A percentile compares a stretch with the other conserved stretches of the same genome.
Conservation (phyloP, 1,140 invertebrate genomes). For the Probaryconus sp. region DNA sequence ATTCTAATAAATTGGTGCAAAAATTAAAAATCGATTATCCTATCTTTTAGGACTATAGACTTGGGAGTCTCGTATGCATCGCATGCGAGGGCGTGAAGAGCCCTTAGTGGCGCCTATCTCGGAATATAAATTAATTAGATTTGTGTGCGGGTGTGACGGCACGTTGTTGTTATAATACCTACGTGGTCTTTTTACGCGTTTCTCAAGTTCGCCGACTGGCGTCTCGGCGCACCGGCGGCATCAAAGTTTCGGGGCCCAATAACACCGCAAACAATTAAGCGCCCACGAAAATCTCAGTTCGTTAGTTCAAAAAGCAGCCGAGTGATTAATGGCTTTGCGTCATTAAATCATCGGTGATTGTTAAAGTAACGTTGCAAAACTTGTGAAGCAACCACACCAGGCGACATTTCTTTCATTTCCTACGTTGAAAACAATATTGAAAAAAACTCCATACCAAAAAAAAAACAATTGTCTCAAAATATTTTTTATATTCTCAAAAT, state of each 20-base stretch:
- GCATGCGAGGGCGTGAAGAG: slow-evolving; percentile 39
- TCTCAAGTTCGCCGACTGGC: slow-evolving; percentile 35
- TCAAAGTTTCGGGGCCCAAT: slow-evolving; percentile 41
- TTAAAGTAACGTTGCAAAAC: too few relatives aligned
- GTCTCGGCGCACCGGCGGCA: slow-evolving; percentile 39
- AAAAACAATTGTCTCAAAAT: too few relatives aligned
- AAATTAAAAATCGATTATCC: too few relatives aligned
- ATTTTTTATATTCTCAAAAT: too few relatives aligned
- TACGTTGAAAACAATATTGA: too few relatives aligned
- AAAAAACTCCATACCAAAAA: too few relatives aligned
- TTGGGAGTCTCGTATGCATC: slow-evolving; percentile 15
- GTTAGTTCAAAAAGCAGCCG: slow-evolving; percentile 36
- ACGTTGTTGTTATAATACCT: slow-evolving; percentile 62
- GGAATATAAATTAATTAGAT: slow-evolving; percentile 78
- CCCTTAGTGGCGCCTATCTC: slow-evolving; percentile 72
- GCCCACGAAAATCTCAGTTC: slow-evolving; percentile 21
- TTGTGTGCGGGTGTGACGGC: slow-evolving; percentile 76
- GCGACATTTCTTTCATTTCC: too few relatives aligned
- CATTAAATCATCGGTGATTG: slow-evolving; percentile 44
- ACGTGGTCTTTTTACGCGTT: slow-evolving; percentile 47
- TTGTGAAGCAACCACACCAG: too few relatives aligned
- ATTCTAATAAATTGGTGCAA: too few relatives aligned
- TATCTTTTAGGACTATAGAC: too few relatives aligned
- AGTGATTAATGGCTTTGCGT: slow-evolving; percentile 37
- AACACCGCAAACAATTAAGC: slow-evolving; percentile 31